Conservation (phyloP, 2,888 invertebrate species). For the Penaeus monodon region DNA sequence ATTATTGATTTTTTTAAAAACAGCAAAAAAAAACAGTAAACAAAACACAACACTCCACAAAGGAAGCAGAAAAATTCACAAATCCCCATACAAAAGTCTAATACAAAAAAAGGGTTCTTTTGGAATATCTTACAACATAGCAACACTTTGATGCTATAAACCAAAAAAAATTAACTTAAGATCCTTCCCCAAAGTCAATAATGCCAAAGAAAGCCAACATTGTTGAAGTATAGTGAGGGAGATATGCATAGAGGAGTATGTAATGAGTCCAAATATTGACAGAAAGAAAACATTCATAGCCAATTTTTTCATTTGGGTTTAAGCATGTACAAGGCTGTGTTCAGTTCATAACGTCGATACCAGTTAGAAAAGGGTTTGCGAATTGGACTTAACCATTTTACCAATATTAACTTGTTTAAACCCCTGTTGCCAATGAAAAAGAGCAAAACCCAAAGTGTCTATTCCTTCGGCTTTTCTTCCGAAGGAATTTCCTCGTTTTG, state of each 20-base stretch:
- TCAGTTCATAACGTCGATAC: constrained; percentile 73
- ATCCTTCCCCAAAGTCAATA: constrained; percentile 36
- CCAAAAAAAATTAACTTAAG: neutral
- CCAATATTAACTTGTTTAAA: neutral
- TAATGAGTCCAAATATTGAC: constrained; percentile 69
- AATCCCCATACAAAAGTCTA: too few relatives aligned
- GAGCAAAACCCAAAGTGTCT: neutral
- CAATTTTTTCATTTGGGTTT: constrained; percentile 73
- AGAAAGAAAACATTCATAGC: constrained; percentile 72
- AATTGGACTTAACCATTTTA: constrained; percentile 35
- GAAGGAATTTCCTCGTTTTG: constrained; percentile 18
- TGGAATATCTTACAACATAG: neutral
- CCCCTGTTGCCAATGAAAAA: neutral
- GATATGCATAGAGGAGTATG: constrained; percentile 75
- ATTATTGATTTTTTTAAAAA: too few relatives aligned
- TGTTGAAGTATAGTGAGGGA: constrained; percentile 73
- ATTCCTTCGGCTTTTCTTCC: constrained; percentile 18
- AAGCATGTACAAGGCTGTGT: constrained; percentile 74
- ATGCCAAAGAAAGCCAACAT: constrained; percentile 67
- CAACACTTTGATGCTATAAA: neutral
- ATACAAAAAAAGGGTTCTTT: neutral
- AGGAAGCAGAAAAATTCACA: too few relatives aligned
- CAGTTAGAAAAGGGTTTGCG: constrained; percentile 52
- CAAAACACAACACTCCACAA: too few relatives aligned
- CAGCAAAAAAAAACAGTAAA: too few relatives aligned